Base-by-base conservation (phyloP, 2,113 vertebrate species). In the Ondatra zibethicus region DNA sequence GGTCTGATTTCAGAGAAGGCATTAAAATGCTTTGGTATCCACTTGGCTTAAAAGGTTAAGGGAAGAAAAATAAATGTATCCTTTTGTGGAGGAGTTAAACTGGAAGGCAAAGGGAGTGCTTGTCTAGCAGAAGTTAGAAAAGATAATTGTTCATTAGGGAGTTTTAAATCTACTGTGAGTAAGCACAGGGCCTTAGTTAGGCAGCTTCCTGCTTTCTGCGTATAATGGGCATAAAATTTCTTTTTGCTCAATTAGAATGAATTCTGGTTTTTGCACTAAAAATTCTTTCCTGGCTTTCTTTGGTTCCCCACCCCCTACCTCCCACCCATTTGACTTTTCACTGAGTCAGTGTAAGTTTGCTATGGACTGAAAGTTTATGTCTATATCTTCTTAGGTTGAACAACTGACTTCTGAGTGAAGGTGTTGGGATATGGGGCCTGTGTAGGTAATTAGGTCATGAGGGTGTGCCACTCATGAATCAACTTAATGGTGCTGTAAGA, bases 71-170 rank as follows among this genome's bases (percentile, higher is more conserved):
- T 55, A 96, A 97, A 97, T 94, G 82, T 50, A 89, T 63, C 89
- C 72, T 86, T 97, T 81, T 84, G 68, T 96, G 94, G 94, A 93
- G 72, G 68, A 97, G 88, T 97, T 97, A 94, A 93, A 91, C 65
- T 91, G 73, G 70, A 94, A 96, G 89, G 96, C 89, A 94, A 95
- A 92, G 91, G 68, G 86, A 93, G 73, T 45, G 52, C 63, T 82
- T 92, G 82, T 87, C 72, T 95, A 87, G 86, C 33, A 21, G 2
- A 7, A 95, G 58, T 72, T 91, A 23, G 92, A 85, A 84, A 68
- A 88, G 89, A 89, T 95, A 97, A 97, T 97, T 97, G 68, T 97
- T 97, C 96, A 84, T 97, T 91, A 97, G 91, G 86, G 94, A 95
- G 29, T 84, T 63, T 87, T 95, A 92, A 82, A 72, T 96, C 91